Evolutionary conservation across 2,888 invertebrate genomes (phyloP), one percentile per base, ranked within the genome.

Genomic region (Lagria hirta): DNA sequence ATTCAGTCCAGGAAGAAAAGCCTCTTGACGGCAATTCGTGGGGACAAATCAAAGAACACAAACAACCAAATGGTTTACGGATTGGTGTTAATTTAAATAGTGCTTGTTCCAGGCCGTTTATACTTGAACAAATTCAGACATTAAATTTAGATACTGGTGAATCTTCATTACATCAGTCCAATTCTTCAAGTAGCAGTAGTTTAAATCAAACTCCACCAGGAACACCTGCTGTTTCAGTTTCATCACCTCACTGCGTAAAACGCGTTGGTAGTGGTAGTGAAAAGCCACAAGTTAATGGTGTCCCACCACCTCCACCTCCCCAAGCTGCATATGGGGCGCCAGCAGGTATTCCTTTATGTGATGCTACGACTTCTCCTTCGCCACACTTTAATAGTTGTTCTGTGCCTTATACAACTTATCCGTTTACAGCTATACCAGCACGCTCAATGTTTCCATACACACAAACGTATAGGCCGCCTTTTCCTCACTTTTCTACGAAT

Each of bases 171-270:
- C 75, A 76, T 27, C 73, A 72, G 48, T 77, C 77, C 2, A 76
- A 75, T 50, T 75, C 75, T 48, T 74, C 75, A 35, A 76, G 76
- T 51, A 75, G 73, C 46, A 77, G 75, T 43, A 74, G 75, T 27
- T 70, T 72, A 10, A 74, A 76, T 51, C 75, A 78, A 48, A 78
- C 78, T 10, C 78, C 79, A 0, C 76, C 76, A 4, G 81, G 80
- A 54, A 82, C 81, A 16, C 73, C 81, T 65, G 71, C 78, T 62
- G 73, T 75, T 65, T 26, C 26, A 5, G 2, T 15, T 13, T 6
- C 16, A 10, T 14, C 14, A 7, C 22, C 15, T 13, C 27, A 10
- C 17, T 17, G 20, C 32, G 30, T 30, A 10, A 12, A 22, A 8
- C 12, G 17, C 30, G 10, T 12, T 17, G 18, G 18, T 6, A 18